A percentile compares a stretch with the other conserved stretches of the same genome.
Evolutionary conservation across 2,113 vertebrate genomes (phyloP).

Genomic region (Hassar affinis): DNA sequence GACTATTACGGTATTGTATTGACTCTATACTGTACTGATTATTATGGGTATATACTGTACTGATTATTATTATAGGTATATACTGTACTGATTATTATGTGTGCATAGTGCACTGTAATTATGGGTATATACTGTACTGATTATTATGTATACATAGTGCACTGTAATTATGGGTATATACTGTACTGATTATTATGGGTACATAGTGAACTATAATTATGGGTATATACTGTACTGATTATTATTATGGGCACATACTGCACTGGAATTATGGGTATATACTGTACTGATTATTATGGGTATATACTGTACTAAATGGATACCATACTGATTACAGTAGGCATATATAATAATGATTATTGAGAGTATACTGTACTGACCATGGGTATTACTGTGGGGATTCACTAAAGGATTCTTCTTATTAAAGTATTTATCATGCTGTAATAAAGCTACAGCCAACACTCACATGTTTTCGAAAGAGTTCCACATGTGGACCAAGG

Average conservation of each 20-base stretch:
- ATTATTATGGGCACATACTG: neutral
- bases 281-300: neutral
- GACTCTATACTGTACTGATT: neutral
- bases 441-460: neutral
- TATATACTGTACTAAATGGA: neutral
- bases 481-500: constrained; percentile 89
- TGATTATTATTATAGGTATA: neutral
- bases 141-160: neutral
- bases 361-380: neutral
- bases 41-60: neutral
- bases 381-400: neutral
- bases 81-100: neutral
- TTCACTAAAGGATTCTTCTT: neutral
- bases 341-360: neutral
- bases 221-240: neutral
- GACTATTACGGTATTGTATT: neutral
- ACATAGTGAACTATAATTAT: neutral
- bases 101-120: neutral
- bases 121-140: neutral
- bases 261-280: neutral
- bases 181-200: neutral
- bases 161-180: neutral
- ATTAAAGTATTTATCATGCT: neutral
- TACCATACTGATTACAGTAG: too few relatives aligned
- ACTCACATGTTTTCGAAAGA: constrained; percentile 95